phyloP scores from a whole-genome alignment of 2,113 vertebrate species.

The Ptychochromis oligacanthus region DNA sequence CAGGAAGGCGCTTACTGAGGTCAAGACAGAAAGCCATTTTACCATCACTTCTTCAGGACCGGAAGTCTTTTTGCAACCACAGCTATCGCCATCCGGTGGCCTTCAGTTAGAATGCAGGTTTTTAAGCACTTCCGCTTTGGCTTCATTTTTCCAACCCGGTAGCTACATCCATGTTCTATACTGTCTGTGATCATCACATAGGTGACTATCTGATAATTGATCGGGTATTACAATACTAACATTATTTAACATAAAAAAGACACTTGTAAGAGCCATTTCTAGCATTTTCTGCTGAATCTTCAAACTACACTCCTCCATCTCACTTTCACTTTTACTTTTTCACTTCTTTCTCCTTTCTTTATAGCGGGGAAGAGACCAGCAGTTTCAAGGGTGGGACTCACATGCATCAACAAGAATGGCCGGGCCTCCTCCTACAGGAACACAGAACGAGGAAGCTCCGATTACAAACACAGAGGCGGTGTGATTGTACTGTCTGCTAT shows the following conservation, averaged over 20 bases:
- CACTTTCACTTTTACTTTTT: neutral
- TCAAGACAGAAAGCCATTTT: no score
- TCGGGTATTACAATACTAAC: neutral
- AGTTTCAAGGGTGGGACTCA: neutral
- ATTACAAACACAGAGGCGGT: neutral
- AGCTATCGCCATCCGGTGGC: no score
- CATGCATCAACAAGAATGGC: neutral
- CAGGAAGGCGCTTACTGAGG: no score
- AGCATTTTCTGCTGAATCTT: neutral
- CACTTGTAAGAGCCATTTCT: no score
- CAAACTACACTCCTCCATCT: neutral
- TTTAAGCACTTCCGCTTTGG: no score
- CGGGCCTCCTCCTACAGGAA: neutral
- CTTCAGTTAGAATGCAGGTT: no score
- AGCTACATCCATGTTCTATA: no score
- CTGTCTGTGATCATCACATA: neutral
- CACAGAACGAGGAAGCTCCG: neutral
- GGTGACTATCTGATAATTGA: neutral
- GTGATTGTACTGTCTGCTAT: neutral
- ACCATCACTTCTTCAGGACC: no score
- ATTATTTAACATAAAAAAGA: no score
- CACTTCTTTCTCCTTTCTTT: neutral
- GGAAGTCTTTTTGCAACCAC: no score
- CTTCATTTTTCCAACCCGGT: no score
- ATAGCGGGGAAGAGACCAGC: neutral